These are phyloP conservation scores for Chloroceryle aenea DNA, from an alignment of 2,113 vertebrate genomes.

Conservation along the genomic window DNA sequence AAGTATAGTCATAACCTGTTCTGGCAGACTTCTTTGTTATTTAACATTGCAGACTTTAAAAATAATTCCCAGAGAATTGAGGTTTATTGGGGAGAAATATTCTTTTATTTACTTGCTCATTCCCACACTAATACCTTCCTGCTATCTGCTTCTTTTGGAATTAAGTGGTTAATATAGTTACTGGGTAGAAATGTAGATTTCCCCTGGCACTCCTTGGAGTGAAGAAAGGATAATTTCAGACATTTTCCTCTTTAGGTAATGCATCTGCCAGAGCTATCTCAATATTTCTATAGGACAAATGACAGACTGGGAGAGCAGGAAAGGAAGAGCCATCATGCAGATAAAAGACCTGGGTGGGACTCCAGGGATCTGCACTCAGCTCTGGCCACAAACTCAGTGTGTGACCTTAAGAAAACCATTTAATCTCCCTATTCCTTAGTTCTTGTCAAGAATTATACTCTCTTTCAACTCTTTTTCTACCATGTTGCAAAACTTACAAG, in stretches of 20 bases:
- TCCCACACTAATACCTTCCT: constrained; percentile 40
- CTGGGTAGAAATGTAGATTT: constrained; percentile 31
- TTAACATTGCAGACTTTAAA: constrained; percentile 20
- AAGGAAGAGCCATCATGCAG: background rate
- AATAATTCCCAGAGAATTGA: constrained; percentile 42
- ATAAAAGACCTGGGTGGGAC: constrained; percentile 1
- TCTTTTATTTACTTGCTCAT: constrained; percentile 65
- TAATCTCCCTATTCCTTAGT: background rate
- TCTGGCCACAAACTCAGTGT: background rate
- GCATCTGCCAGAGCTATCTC: constrained; percentile 5
- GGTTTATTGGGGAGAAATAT: constrained; percentile 54
- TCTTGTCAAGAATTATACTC: background rate
- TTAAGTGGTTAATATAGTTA: constrained; percentile 17
- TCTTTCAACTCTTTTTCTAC: background rate
- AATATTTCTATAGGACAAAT: constrained; percentile 33
- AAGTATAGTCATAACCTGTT: constrained; percentile 50
- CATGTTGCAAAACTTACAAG: background rate
- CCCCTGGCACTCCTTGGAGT: constrained; percentile 9
- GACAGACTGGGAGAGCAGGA: constrained; percentile 25
- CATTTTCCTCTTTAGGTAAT: constrained; percentile 29
- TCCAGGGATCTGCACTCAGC: background rate
- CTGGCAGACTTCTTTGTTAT: constrained; percentile 29
- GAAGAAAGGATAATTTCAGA: constrained; percentile 38
- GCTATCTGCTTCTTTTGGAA: constrained; percentile 45
- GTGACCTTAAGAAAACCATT: background rate